Conservation (phyloP, 1,140 invertebrate genomes). For the Aculops lycopersici region DNA sequence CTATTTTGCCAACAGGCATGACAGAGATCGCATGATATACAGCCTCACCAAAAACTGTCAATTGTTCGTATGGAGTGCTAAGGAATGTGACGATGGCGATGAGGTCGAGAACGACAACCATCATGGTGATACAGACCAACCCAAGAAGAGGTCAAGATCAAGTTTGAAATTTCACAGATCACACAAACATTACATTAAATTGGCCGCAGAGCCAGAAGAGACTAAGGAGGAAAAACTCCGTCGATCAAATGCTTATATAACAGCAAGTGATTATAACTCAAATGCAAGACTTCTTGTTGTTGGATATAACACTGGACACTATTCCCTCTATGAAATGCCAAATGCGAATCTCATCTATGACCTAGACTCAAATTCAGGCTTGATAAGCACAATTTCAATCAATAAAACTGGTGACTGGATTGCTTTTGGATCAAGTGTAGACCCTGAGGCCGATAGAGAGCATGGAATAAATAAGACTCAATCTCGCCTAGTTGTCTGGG, state of each 20-base stretch:
- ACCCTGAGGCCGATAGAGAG: conserved; percentile 22
- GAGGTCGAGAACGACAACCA: conserved; percentile 19
- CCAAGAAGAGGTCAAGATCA: background rate
- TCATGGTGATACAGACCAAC: conserved; percentile 9
- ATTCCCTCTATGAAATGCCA: conserved; percentile 68
- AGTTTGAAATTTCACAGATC: background rate
- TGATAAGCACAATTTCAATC: conserved; percentile 23
- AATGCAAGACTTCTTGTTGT: conserved; percentile 39
- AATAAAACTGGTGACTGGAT: conserved; percentile 79
- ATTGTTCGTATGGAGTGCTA: conserved; percentile 39
- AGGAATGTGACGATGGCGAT: conserved; percentile 12
- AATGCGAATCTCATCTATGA: conserved; percentile 69
- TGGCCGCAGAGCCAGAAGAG: conserved; percentile 1
- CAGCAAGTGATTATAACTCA: conserved; percentile 42
- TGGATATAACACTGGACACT: conserved; percentile 43
- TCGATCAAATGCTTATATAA: conserved; percentile 18
- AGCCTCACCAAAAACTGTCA: conserved; percentile 24
- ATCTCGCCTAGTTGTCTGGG: conserved; percentile 66
- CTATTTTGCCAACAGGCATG: conserved; percentile 31
- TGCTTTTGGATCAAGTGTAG: conserved; percentile 31
- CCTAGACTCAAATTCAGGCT: conserved; percentile 16
- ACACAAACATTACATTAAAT: background rate
- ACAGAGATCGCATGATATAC: conserved; percentile 13
- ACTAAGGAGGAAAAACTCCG: conserved; percentile 6
- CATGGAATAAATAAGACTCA: background rate